These are phyloP conservation scores for Danio rerio DNA, from an alignment of 2,113 vertebrate genomes.

Conservation along the genomic window DNA sequence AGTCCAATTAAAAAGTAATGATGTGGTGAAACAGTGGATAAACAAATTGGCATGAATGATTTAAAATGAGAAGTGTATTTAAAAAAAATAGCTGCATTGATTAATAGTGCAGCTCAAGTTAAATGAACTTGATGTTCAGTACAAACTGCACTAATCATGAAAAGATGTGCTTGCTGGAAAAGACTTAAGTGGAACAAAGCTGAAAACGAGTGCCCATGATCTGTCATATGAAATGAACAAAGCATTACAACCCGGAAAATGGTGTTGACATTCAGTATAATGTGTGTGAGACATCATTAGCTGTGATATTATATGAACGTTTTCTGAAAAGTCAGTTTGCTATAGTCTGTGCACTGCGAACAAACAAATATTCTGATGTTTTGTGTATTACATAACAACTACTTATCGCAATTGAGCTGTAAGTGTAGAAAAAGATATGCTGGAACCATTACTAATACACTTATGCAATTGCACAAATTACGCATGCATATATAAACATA, in stretches of 20 bases:
- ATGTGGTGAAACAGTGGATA: neutral
- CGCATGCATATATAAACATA: neutral
- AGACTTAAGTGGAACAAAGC: slow-evolving; percentile 15
- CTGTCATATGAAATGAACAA: slow-evolving; percentile 31
- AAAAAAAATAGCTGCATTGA: neutral
- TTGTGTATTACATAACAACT: neutral
- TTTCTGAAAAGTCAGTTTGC: neutral
- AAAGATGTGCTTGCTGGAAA: slow-evolving; percentile 3
- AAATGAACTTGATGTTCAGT: neutral
- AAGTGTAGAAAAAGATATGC: neutral
- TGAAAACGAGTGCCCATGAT: slow-evolving; percentile 7
- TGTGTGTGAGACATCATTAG: slow-evolving; percentile 7
- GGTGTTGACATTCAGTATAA: slow-evolving; percentile 15
- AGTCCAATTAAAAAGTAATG: neutral
- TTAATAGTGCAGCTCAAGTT: neutral
- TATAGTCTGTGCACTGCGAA: neutral
- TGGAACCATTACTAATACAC: neutral
- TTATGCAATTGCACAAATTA: neutral
- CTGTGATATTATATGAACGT: neutral
- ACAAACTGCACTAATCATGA: neutral
- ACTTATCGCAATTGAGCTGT: neutral
- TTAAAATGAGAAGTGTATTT: neutral
- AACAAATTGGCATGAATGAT: neutral
- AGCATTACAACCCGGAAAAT: neutral
- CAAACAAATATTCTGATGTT: neutral